Percentiles rank a stretch among this genome's conserved stretches.
Conservation (phyloP, 2,888 invertebrate species). For the Pseudeuparius sepicola region DNA sequence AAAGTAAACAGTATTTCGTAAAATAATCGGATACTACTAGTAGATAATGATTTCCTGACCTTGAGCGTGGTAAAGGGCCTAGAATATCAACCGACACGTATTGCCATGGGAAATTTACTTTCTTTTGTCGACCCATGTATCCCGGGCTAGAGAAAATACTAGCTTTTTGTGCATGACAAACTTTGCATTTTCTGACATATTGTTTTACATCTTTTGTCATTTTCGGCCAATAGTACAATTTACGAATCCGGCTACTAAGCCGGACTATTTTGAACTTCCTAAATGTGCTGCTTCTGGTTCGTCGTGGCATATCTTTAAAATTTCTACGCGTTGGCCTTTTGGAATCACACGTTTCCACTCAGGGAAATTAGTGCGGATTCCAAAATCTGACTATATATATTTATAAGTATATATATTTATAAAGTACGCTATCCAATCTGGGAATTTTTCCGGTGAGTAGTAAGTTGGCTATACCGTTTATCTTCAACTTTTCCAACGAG, state of each 20-base stretch:
- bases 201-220: conserved; percentile 10
- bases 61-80: conserved; percentile 15
- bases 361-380: conserved; percentile 1
- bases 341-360: conserved; percentile 6
- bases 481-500: no score
- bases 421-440: conserved; percentile 5
- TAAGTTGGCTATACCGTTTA: no score
- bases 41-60: conserved; percentile 9
- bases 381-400: background rate
- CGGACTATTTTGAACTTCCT: conserved; percentile 5
- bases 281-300: conserved; percentile 2
- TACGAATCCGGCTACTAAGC: conserved; percentile 1
- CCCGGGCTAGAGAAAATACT: conserved; percentile 11
- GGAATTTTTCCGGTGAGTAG: conserved; percentile 6
- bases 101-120: conserved; percentile 15
- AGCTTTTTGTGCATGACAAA: conserved; percentile 16
- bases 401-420: conserved; percentile 8
- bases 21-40: conserved; percentile 14
- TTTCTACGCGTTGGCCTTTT: background rate
- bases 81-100: conserved; percentile 21
- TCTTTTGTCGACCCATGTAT: conserved; percentile 13
- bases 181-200: conserved; percentile 14
- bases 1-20: no score
- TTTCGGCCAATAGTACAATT: conserved; percentile 16
- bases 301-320: conserved; percentile 2